Percentiles rank a stretch among this genome's conserved stretches.
These are phyloP conservation scores for Axea sp. DNA, from an alignment of 2,888 invertebrate species.

Conservation along the genomic window DNA sequence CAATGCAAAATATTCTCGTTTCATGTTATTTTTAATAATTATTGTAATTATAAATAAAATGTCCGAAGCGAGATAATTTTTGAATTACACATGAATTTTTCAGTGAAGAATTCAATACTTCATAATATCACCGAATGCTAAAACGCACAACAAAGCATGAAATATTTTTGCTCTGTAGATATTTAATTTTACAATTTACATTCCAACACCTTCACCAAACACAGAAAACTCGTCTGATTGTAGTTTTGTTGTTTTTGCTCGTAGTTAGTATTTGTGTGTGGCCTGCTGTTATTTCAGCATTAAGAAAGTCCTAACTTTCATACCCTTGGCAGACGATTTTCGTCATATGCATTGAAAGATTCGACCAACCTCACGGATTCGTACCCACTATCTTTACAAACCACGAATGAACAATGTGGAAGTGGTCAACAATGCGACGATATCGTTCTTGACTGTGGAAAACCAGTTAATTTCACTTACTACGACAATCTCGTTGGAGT, in stretches of 20 bases:
- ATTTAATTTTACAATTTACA: too few species aligned
- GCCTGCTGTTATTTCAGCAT: conserved; percentile 77
- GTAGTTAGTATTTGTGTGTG: conserved; percentile 79
- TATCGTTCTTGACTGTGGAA: conserved; percentile 89
- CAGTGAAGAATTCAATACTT: too few species aligned
- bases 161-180: too few species aligned
- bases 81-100: too few species aligned
- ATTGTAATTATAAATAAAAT: too few species aligned
- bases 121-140: too few species aligned
- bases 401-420: conserved; percentile 66
- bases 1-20: too few species aligned
- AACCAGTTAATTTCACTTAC: conserved; percentile 92
- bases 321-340: conserved; percentile 77
- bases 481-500: conserved; percentile 94
- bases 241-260: conserved; percentile 76
- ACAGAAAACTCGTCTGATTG: conserved; percentile 63
- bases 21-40: too few species aligned
- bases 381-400: conserved; percentile 65
- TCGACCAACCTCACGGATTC: conserved; percentile 68
- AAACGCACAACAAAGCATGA: too few species aligned
- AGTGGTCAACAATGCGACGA: conserved; percentile 80
- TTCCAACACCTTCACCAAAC: too few species aligned
- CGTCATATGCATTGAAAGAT: conserved; percentile 75
- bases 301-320: conserved; percentile 77
- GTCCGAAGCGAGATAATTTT: too few species aligned